These are phyloP conservation scores for Lasioglossum pauxillum DNA, from an alignment of 2,888 invertebrate genomes.

Conservation along the genomic window DNA sequence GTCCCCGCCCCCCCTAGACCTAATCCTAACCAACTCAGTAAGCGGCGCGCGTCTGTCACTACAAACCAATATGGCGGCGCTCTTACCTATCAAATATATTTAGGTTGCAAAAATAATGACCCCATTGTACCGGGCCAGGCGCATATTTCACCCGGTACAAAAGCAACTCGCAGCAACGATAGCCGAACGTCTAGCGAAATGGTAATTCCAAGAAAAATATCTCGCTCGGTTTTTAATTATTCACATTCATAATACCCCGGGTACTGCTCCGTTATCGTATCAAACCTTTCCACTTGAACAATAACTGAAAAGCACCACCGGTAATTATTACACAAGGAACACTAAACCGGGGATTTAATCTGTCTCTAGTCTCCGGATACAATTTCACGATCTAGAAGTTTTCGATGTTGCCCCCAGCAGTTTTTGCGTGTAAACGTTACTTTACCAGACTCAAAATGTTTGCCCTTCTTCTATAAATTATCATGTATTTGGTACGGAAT, in stretches of 20 bases:
- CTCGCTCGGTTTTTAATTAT: constrained; percentile 6
- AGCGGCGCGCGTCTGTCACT: too few species aligned
- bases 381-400: too few species aligned
- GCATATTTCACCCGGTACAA: neutral
- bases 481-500: too few species aligned
- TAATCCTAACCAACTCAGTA: too few species aligned
- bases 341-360: neutral
- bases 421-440: too few species aligned
- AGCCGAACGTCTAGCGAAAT: neutral
- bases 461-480: too few species aligned
- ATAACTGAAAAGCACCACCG: neutral
- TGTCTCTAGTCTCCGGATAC: neutral
- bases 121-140: neutral
- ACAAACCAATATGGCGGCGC: too few species aligned
- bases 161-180: neutral
- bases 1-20: too few species aligned
- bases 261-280: neutral
- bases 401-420: too few species aligned
- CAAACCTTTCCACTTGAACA: neutral
- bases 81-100: too few species aligned
- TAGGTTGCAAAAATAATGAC: constrained; percentile 4
- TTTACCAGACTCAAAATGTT: too few species aligned
- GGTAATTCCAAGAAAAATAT: neutral
- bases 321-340: neutral
- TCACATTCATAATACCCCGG: neutral